Percentiles rank a stretch among this genome's conserved stretches.
phyloP scores from a whole-genome alignment of 1,140 invertebrate species.

The Drosophila guanche region DNA sequence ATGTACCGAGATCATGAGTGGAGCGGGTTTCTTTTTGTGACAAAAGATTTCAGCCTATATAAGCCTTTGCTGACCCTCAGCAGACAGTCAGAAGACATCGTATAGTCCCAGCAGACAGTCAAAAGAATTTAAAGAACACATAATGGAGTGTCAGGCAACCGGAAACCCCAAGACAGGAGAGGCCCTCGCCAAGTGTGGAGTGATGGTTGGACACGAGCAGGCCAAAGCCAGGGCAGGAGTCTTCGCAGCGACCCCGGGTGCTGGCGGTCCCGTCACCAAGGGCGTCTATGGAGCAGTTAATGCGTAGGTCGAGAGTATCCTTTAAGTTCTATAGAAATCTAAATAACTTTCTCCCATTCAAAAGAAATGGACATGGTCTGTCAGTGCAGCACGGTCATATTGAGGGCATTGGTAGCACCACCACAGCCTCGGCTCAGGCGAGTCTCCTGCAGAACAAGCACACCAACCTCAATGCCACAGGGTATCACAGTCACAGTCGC shows the following conservation, averaged over 20 bases:
- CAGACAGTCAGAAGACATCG: slow-evolving; percentile 25
- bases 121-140: background rate
- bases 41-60: slow-evolving; percentile 37
- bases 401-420: slow-evolving; percentile 38
- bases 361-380: slow-evolving; percentile 56
- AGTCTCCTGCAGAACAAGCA: slow-evolving; percentile 48
- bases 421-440: slow-evolving; percentile 34
- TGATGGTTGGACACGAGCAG: slow-evolving; percentile 38
- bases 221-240: slow-evolving; percentile 52
- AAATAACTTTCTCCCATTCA: background rate
- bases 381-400: slow-evolving; percentile 59
- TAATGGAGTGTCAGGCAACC: slow-evolving; percentile 57
- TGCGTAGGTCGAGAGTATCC: slow-evolving; percentile 43
- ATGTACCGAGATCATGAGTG: slow-evolving; percentile 11
- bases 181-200: slow-evolving; percentile 35
- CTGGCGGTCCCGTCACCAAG: slow-evolving; percentile 54
- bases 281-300: slow-evolving; percentile 62
- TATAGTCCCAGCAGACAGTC: slow-evolving; percentile 11
- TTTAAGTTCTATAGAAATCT: background rate
- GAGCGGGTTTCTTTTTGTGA: slow-evolving; percentile 13
- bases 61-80: slow-evolving; percentile 8
- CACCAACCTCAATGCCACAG: slow-evolving; percentile 37
- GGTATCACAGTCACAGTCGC: slow-evolving; percentile 47
- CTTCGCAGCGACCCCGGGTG: slow-evolving; percentile 48
- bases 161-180: slow-evolving; percentile 57